Evolutionary conservation across 2,888 invertebrate species (phyloP).

Genomic region (Tetragonisca angustula): DNA sequence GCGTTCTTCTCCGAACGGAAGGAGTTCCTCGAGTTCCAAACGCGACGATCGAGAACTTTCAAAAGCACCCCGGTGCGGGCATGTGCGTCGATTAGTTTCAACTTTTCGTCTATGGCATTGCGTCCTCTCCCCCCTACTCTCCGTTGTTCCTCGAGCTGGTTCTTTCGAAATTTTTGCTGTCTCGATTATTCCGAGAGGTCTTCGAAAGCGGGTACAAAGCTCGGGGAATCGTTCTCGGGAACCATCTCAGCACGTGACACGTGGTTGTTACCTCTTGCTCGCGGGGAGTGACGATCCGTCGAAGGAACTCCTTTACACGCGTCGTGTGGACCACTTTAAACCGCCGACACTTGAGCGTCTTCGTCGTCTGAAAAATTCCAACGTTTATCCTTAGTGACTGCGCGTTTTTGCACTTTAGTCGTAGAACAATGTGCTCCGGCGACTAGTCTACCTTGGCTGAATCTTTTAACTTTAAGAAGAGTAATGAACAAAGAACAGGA

Average conservation of each 20-base stretch:
- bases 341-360: conserved; percentile 88
- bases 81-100: conserved; percentile 22
- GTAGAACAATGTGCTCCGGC: conserved; percentile 65
- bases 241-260: conserved; percentile 21
- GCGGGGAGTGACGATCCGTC: conserved; percentile 21
- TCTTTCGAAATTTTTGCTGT: too few species aligned
- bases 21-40: conserved; percentile 4
- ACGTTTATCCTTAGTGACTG: conserved; percentile 34
- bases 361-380: conserved; percentile 86
- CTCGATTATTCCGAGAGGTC: not conserved
- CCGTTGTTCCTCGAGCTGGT: not conserved
- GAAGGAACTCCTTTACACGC: conserved; percentile 61
- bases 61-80: conserved; percentile 25
- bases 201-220: not conserved
- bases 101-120: not conserved
- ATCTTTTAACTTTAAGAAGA: not conserved
- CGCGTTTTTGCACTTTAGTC: not conserved
- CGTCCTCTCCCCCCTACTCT: too few species aligned
- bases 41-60: not conserved
- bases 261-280: conserved; percentile 4
- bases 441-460: conserved; percentile 66
- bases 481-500: not conserved
- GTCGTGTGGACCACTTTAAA: conserved; percentile 77
- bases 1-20: conserved; percentile 12
- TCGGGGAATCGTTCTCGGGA: not conserved